Conservation (phyloP, 2,888 invertebrate species). For the Agapostemon virescens region DNA sequence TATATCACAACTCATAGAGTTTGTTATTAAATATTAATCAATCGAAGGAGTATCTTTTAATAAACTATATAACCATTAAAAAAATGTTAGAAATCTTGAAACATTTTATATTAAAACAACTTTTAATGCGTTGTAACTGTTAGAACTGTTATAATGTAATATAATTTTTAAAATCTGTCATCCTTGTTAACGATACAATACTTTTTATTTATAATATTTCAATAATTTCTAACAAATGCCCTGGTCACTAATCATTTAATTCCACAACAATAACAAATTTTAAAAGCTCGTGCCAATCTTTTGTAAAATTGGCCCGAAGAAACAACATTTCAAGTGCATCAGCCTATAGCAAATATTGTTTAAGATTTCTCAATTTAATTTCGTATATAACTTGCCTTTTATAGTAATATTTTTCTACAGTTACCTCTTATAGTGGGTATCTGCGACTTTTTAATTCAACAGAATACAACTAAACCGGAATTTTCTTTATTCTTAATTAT, state of each 20-base stretch:
- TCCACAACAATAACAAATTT: not conserved
- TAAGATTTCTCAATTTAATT: not conserved
- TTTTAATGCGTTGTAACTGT: no score
- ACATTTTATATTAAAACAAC: not conserved
- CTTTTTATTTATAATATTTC: not conserved
- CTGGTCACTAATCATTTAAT: not conserved
- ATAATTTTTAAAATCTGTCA: not conserved
- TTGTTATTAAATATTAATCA: not conserved
- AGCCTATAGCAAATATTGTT: not conserved
- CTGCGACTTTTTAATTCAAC: no score
- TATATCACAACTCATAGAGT: not conserved
- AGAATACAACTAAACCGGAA: no score
- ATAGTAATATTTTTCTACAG: no score
- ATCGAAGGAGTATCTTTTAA: not conserved
- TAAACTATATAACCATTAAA: slow-evolving; percentile 1
- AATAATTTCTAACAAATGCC: not conserved
- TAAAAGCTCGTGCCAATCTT: not conserved
- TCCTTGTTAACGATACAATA: not conserved
- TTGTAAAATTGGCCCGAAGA: not conserved
- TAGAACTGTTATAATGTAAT: not conserved
- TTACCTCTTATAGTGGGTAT: no score
- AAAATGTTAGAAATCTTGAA: not conserved
- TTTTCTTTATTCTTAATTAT: no score
- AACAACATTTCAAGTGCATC: not conserved
- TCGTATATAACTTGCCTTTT: not conserved